phyloP scores from a whole-genome alignment of 2,113 vertebrate genomes.

The Benitochromis conjunctus region DNA sequence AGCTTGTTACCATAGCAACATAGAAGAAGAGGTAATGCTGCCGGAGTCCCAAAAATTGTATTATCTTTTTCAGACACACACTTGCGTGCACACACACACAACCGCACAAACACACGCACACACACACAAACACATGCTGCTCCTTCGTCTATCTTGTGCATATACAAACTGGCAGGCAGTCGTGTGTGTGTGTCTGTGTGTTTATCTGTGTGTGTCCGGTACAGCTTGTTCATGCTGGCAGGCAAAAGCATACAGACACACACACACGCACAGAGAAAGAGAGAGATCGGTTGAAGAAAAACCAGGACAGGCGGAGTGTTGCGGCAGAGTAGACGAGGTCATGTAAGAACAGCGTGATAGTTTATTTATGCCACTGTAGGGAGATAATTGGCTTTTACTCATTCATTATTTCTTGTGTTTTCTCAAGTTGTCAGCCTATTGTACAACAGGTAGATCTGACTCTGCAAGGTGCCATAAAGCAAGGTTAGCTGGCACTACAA shows the following conservation, averaged over 20 bases:
- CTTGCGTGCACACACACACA: neutral
- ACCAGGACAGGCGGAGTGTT: slow-evolving; percentile 48
- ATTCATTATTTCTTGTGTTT: slow-evolving; percentile 43
- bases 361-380: slow-evolving; percentile 48
- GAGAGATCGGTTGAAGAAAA: slow-evolving; percentile 38
- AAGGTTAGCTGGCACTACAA: neutral
- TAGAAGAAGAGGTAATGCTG: slow-evolving; percentile 69
- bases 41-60: slow-evolving; percentile 71
- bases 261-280: neutral
- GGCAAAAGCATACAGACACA: slow-evolving; percentile 43
- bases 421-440: slow-evolving; percentile 13
- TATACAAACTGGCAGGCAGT: slow-evolving; percentile 44
- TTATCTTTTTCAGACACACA: slow-evolving; percentile 60
- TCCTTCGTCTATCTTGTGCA: slow-evolving; percentile 35
- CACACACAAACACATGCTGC: slow-evolving; percentile 3
- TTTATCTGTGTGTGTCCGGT: slow-evolving; percentile 47
- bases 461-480: slow-evolving; percentile 1
- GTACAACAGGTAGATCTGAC: slow-evolving; percentile 50
- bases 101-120: neutral
- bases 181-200: neutral
- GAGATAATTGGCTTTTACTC: slow-evolving; percentile 41
- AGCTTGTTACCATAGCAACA: slow-evolving; percentile 73
- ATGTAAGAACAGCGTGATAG: slow-evolving; percentile 48
- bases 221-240: slow-evolving; percentile 64
- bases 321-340: slow-evolving; percentile 52